phyloP scores from a whole-genome alignment of 2,888 invertebrate genomes.

The Arge pagana region DNA sequence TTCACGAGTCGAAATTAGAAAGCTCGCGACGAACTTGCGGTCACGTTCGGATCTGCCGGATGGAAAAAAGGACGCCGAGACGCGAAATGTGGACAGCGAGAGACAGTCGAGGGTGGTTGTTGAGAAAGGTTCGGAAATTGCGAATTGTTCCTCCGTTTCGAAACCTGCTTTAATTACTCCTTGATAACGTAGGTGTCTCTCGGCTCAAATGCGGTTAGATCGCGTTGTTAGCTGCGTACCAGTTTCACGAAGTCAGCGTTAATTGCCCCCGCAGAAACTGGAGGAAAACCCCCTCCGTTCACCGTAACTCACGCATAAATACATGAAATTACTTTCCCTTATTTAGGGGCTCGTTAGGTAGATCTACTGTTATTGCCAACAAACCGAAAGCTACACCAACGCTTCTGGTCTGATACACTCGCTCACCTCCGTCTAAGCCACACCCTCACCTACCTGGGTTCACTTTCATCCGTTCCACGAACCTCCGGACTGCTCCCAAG shows the following conservation, averaged over 20 bases:
- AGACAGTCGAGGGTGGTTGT: slow-evolving; percentile 17
- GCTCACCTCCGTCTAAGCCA: slow-evolving; percentile 5
- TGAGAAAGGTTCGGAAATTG: slow-evolving; percentile 21
- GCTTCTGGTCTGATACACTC: too few species aligned
- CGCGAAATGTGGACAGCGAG: slow-evolving; percentile 2
- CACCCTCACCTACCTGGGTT: slow-evolving; percentile 11
- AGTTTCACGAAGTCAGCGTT: slow-evolving; percentile 52
- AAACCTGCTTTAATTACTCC: slow-evolving; percentile 20
- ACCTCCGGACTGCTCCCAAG: slow-evolving; percentile 14
- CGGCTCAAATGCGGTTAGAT: slow-evolving; percentile 21
- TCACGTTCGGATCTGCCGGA: too few species aligned
- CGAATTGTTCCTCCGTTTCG: slow-evolving; percentile 20
- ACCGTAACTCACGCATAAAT: slow-evolving; percentile 57
- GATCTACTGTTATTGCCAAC: slow-evolving; percentile 57
- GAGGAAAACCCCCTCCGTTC: slow-evolving; percentile 24
- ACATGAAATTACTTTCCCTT: slow-evolving; percentile 58
- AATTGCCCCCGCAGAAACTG: slow-evolving; percentile 52
- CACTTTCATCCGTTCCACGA: slow-evolving; percentile 3
- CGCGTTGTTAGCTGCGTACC: slow-evolving; percentile 23
- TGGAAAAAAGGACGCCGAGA: slow-evolving; percentile 9
- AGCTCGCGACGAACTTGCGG: too few species aligned
- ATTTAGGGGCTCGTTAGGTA: slow-evolving; percentile 57
- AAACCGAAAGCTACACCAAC: slow-evolving; percentile 37
- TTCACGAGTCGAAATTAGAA: too few species aligned
- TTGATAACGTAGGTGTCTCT: slow-evolving; percentile 22